Evolutionary conservation across 2,797 vertebrate species (phyloP), one percentile per base, ranked within the genome.

Genomic region (Sebastes taczanowskii): DNA sequence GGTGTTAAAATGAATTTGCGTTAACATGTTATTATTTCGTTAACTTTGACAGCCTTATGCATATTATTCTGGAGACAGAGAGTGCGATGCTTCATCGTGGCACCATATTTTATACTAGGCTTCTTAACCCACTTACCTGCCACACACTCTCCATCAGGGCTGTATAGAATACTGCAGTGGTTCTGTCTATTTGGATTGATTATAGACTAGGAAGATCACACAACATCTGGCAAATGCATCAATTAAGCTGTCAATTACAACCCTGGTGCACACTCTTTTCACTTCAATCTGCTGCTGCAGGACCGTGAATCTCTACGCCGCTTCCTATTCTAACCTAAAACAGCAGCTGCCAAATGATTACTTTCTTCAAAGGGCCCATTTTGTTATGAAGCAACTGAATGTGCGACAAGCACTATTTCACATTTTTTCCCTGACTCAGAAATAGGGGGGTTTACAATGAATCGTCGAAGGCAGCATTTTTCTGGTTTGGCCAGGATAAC

Each of bases 331-430:
- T 42, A 72, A 42, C 16, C 22, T 52, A 8, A 34, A 73, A 42
- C 78, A 76, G 56, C 66, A 83, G 66, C 64, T 64, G 53, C 35
- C 22, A 75, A 77, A 72, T 73, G 9, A 78, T 60, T 20, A n/a
- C 42, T 69, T 55, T 3, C 2, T 3, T 71, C 49, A 20, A 61
- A 27, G 22, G 62, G 16, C 29, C 22, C 35, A 34, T 78, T 84
- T 74, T 59, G 29, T 7, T 16, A n/a, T 10, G 18, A 80, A 11
- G 38, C 11, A 25, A 32, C 3, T 18, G 22, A 60, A 35, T 35
- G 67, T 34, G 46, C 1, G 18, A 55, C 30, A 58, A 55, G 46
- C 55, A 52, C 55, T 14, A 23, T 46, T 53, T 61, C 25, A 14
- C 0, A 27, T 61, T 55, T 42, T 20, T 20, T 46, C 49, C 46